Base-by-base conservation (phyloP, 2,797 vertebrate species). In the Pelodytes ibericus region DNA sequence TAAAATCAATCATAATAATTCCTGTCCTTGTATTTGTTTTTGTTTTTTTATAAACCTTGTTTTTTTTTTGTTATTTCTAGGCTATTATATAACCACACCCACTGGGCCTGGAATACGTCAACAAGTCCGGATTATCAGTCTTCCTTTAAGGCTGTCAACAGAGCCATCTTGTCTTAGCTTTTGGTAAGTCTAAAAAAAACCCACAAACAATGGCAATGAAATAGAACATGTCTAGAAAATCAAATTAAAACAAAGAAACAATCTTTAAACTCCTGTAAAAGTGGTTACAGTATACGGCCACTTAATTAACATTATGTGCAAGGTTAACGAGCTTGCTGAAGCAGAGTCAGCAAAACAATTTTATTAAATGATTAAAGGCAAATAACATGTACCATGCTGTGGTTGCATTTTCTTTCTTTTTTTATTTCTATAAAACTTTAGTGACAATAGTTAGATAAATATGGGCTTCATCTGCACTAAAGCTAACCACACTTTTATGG, bases 31-130 rank as follows among this genome's bases (percentile, higher is more conserved):
- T 16, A 44, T 44, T 44, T 44, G 18, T 44, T n/a, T n/a, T 13
- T 44, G 33, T 36, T 36, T 13, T 1, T 44, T 13, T 2, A 44
- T 16, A 44, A n/a, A 13, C 18, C 41, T 44, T 3, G 1, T 36
- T 5, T 16, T 10, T 51, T 16, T 15, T 70, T 24, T 22, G 18
- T 3, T 72, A 63, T 78, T 82, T 84, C 22, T 81, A 99, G 97
- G 97, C 39, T 95, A 92, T 89, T 99, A 97, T 83, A 88, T 96
- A 64, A 89, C 93, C 58, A 96, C 95, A 2, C 89, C 93, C 3
- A 6, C 1, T 1, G 85, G 83, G 80, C 80, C 76, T 2, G 90
- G 89, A 73, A 76, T 80, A 0, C 75, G 64, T 80, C 69, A 33
- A 80, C 90, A 78, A 62, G 91, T 94, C 30, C 75, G 85, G 15